A percentile compares a stretch with the other conserved stretches of the same genome.
phyloP scores from a whole-genome alignment of 1,140 invertebrate species.

The Trichomalopsis sarcophagae region DNA sequence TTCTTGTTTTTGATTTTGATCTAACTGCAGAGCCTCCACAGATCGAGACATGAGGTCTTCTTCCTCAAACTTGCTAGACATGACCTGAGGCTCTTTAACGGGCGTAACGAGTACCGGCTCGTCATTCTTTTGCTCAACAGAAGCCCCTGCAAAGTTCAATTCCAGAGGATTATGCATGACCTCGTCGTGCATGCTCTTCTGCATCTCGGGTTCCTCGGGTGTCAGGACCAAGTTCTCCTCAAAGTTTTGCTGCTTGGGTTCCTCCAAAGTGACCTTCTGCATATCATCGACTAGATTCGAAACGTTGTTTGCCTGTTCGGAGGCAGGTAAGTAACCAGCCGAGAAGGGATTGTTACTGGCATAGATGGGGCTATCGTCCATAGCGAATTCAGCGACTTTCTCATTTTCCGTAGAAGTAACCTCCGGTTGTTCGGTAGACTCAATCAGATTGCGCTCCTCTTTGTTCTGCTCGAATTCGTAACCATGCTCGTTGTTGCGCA shows the following conservation, averaged over 20 bases:
- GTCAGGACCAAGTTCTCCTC: background rate
- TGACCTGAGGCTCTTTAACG: conserved; percentile 42
- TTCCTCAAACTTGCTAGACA: conserved; percentile 49
- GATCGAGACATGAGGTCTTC: conserved; percentile 33
- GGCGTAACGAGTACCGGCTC: conserved; percentile 45
- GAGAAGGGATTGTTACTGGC: conserved; percentile 46
- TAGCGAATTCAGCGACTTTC: background rate
- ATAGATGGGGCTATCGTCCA: background rate
- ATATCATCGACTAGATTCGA: background rate
- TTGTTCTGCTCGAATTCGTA: background rate
- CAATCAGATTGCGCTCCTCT: background rate
- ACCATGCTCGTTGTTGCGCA: conserved; percentile 31
- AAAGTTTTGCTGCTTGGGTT: background rate
- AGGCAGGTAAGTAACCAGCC: background rate
- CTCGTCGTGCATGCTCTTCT: background rate
- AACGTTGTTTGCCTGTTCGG: background rate
- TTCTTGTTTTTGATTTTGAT: background rate
- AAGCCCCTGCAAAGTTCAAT: conserved; percentile 20
- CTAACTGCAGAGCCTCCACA: background rate
- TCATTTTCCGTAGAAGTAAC: background rate
- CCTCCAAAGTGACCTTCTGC: background rate
- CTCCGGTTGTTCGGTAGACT: background rate
- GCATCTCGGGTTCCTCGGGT: background rate
- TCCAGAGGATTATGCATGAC: conserved; percentile 53
- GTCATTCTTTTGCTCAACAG: conserved; percentile 39